phyloP scores from a whole-genome alignment of 1,140 invertebrate genomes.

The Pseudomyrmex dendroicus region DNA sequence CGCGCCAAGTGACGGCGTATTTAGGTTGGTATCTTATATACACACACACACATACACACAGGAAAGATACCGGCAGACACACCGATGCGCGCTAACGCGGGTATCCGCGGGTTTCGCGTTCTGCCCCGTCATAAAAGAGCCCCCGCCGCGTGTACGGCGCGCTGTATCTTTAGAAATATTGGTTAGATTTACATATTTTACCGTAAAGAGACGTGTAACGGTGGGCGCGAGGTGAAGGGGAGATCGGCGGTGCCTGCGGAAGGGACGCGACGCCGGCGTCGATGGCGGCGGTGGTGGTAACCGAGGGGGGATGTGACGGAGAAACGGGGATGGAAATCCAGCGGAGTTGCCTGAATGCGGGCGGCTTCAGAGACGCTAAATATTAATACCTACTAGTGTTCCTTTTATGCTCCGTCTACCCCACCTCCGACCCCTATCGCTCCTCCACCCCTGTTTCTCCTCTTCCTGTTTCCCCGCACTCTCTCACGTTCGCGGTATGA shows the following conservation, averaged over 20 bases:
- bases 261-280: conserved; percentile 65
- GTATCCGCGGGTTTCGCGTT: conserved; percentile 77
- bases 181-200: conserved; percentile 85
- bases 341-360: conserved; percentile 80
- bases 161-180: conserved; percentile 84
- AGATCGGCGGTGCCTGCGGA: conserved; percentile 71
- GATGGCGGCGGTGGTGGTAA: conserved; percentile 40
- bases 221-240: conserved; percentile 73
- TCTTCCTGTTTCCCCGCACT: conserved; percentile 21
- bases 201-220: conserved; percentile 77
- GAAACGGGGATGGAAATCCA: conserved; percentile 72
- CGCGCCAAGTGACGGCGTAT: conserved; percentile 59
- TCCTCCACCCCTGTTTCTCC: conserved; percentile 53
- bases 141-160: conserved; percentile 63
- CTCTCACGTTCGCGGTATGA: conserved; percentile 56
- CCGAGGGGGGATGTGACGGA: conserved; percentile 52
- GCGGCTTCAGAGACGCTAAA: conserved; percentile 83
- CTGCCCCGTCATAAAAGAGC: conserved; percentile 80
- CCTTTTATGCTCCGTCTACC: conserved; percentile 75
- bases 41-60: neutral
- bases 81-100: conserved; percentile 62
- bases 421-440: conserved; percentile 61
- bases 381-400: conserved; percentile 84
- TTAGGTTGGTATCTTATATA: conserved; percentile 64
- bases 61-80: neutral